Base-by-base conservation (phyloP, 2,113 vertebrate species). In the Harpagus bidentatus region DNA sequence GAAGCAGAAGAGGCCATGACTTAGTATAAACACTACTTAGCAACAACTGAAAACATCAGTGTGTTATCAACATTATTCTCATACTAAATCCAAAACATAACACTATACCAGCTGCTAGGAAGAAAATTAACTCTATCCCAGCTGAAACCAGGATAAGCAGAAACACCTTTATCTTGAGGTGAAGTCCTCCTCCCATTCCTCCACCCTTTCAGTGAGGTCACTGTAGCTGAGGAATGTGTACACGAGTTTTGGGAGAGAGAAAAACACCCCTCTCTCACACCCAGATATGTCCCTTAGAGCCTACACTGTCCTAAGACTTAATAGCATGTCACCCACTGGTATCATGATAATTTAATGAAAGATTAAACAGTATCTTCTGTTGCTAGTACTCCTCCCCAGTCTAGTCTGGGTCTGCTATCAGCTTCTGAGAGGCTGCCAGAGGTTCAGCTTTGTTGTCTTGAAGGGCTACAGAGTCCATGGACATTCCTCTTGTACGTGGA, bases 211-310 rank as follows among this genome's bases (percentile, higher is more conserved):
- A 66, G 66, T 66, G 73, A 96, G 43, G 58, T 88, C 84, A 87
- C 47, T 76, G 77, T 62, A 74, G 47, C 40, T 88, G 45, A 85
- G 62, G 78, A 91, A 95, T 87, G 83, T 69, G 69, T 65, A 66
- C 84, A 21, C 8, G 48, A 91, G 67, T 86, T 91, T 81, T 94
- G 42, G 50, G 55, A 92, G 77, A 59, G 72, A 92, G 65, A 78
- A 79, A 89, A 91, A 47, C 89, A 93, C 18, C 43, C 43, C 48
- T 89, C 66, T 87, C 56, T 87, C 84, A 91, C 81, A 87, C 65
- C 77, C 65, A 85, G 45, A 61, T 70, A 66, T 20, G 88, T 43
- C 38, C 65, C 48, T 89, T 59, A 23, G 69, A 91, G 81, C 29
- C 55, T 31, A 74, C 23, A 9, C 23, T 87, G 78, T 72, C 85